phyloP scores from a whole-genome alignment of 2,113 vertebrate species.

The Spea multiplicata region DNA sequence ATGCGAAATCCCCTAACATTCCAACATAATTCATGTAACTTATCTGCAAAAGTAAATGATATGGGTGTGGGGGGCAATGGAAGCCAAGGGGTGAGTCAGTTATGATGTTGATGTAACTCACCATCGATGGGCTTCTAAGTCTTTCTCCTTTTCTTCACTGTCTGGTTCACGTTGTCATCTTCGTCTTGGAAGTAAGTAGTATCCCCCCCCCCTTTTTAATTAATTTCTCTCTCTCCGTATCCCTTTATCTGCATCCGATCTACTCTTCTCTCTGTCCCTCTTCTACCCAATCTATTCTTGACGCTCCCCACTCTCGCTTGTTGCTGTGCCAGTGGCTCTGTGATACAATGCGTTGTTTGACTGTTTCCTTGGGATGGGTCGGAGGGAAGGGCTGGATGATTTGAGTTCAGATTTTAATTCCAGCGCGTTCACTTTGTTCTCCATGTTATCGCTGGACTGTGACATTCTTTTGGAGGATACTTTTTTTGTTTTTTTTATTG shows the following conservation, averaged over 20 bases:
- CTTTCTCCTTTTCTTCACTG: background rate
- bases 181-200: background rate
- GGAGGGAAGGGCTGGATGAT: constrained; percentile 19
- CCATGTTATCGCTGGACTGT: no score
- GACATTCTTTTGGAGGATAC: no score
- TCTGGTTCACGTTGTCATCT: background rate
- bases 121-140: background rate
- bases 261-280: constrained; percentile 10
- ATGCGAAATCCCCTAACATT: background rate
- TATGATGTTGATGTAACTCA: background rate
- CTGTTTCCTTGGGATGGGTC: constrained; percentile 9
- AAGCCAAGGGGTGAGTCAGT: background rate
- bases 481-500: no score
- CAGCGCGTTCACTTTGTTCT: no score
- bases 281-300: constrained; percentile 2
- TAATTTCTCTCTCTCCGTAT: background rate
- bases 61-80: background rate
- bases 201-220: background rate
- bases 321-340: constrained; percentile 1
- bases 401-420: background rate
- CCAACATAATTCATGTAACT: background rate
- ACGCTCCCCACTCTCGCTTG: background rate
- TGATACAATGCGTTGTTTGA: constrained; percentile 36
- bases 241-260: background rate
- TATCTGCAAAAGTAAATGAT: background rate